phyloP scores from a whole-genome alignment of 2,113 vertebrate species.

The Onychorhynchus coronatus region DNA sequence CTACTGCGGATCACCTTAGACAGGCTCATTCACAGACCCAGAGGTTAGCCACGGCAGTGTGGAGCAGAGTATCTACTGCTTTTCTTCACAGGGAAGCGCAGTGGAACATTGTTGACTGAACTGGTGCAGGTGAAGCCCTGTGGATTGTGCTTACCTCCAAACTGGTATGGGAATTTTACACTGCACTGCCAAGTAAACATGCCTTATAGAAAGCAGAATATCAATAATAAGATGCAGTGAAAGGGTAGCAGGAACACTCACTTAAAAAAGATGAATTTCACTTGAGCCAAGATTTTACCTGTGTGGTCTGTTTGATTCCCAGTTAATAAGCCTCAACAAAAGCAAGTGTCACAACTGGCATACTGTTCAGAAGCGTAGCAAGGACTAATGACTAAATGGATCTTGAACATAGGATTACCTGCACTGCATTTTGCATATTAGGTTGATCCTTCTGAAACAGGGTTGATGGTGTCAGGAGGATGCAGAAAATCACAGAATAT shows the following conservation, averaged over 20 bases:
- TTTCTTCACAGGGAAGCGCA: neutral
- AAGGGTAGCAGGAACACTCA: neutral
- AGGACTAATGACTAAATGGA: neutral
- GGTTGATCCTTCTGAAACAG: neutral
- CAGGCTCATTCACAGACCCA: neutral
- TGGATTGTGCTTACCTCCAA: neutral
- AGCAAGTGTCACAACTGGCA: neutral
- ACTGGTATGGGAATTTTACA: neutral
- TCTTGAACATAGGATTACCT: neutral
- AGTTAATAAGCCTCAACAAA: neutral
- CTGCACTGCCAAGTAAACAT: neutral
- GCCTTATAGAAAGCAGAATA: neutral
- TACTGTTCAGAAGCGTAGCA: rapidly evolving
- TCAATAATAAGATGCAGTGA: neutral
- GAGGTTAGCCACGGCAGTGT: neutral
- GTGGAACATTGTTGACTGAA: neutral
- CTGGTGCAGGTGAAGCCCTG: neutral
- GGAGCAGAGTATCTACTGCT: neutral
- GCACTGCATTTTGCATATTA: neutral
- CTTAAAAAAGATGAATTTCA: neutral
- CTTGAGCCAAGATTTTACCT: neutral
- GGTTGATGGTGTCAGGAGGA: neutral
- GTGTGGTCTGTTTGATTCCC: neutral
- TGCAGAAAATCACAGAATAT: neutral
- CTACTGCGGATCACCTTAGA: neutral